Evolutionary conservation across 2,888 invertebrate species (phyloP), one percentile per base, ranked within the genome.

Genomic region (Plutella xylostella): DNA sequence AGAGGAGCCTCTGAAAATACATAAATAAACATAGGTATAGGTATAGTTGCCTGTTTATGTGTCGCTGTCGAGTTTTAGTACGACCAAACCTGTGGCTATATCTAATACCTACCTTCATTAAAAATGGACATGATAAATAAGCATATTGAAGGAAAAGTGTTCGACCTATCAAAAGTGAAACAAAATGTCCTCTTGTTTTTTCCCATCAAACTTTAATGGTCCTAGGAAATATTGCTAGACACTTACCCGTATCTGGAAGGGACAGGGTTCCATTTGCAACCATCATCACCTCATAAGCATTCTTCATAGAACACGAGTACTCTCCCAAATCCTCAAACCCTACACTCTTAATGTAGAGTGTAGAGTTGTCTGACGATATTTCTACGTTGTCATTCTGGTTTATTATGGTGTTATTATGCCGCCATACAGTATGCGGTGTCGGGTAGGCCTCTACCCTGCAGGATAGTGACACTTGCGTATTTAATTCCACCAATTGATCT

Each of bases 221-320:
- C n/a, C n/a, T n/a, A n/a, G n/a, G n/a, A n/a, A n/a, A n/a, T n/a
- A n/a, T n/a, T n/a, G n/a, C n/a, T n/a, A n/a, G n/a, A 15, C 4
- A 52, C 70, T 64, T 56, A 82, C 82, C 75, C 25, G 80, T 65
- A 22, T 72, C 76, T 14, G 48, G 46, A 0, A 78, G 70, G 48
- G 48, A 58, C 20, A 82, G 48, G 7, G 53, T 65, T 1, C 69
- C 76, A 45, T 61, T 64, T 1, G 72, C 53, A 9, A 43, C 45
- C 2, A 73, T 28, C 2, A 14, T 6, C 9, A 43, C 66, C 45
- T 80, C 79, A 52, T 59, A 75, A 1, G 71, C 72, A 60, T 88
- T 88, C 28, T 71, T 70, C 1, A 85, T 87, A 30, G 68, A 65
- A 57, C 88, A 88, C 1, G 61, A 63, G 52, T 88, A 89, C 12